Percentiles rank a stretch among this genome's conserved stretches.
Evolutionary conservation across 2,113 vertebrate genomes (phyloP).

Genomic region (Serilophus lunatus): DNA sequence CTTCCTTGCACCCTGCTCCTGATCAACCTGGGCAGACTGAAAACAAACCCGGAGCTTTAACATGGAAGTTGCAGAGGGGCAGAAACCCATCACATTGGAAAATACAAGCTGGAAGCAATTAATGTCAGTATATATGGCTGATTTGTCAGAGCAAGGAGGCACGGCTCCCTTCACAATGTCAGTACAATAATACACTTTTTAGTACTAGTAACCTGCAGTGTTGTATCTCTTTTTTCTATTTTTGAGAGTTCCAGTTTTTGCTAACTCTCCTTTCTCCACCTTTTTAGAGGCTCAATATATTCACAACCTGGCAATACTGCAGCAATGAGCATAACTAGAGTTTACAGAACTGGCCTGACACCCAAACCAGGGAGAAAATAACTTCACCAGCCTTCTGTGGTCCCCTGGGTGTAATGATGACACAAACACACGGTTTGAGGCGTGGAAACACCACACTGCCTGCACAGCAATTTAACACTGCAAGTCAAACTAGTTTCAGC

Average conservation of each 20-base stretch:
- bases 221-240: not conserved
- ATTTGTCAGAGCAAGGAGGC: not conserved
- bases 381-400: not conserved
- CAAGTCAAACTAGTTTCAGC: not conserved
- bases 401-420: not conserved
- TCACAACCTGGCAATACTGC: not conserved
- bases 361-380: not conserved
- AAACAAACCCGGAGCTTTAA: not conserved
- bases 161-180: not conserved
- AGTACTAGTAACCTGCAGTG: not conserved
- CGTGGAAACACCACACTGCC: not conserved
- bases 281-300: not conserved
- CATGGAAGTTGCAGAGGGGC: accelerated
- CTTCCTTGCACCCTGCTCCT: not conserved
- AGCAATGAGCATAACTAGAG: not conserved
- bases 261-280: not conserved
- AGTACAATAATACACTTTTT: not conserved
- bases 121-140: not conserved
- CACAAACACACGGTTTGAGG: accelerated
- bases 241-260: not conserved
- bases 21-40: not conserved
- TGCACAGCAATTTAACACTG: not conserved
- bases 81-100: not conserved
- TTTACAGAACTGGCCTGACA: not conserved
- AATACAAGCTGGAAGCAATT: accelerated